A percentile compares a stretch with the other conserved stretches of the same genome.
phyloP scores from a whole-genome alignment of 2,888 invertebrate genomes.

The Brachyptera risi region DNA sequence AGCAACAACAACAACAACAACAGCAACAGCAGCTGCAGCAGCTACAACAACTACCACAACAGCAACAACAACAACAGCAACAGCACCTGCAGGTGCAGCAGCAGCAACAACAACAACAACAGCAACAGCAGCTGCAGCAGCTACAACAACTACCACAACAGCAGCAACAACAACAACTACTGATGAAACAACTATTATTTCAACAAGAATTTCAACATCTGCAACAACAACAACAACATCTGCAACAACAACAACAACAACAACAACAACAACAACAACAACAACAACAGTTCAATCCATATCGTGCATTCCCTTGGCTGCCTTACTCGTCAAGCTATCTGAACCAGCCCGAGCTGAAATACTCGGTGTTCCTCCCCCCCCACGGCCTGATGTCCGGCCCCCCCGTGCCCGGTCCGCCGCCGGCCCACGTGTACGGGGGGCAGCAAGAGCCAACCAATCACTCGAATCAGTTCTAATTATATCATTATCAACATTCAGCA shows the following conservation, averaged over 20 bases:
- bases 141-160: constrained; percentile 15
- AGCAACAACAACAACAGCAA: constrained; percentile 30
- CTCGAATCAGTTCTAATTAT: too few relatives aligned
- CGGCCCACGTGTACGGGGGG: too few relatives aligned
- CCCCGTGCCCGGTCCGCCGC: too few relatives aligned
- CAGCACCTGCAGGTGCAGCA: constrained; percentile 34
- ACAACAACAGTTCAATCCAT: constrained; percentile 17
- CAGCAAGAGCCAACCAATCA: too few relatives aligned
- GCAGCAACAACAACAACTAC: constrained; percentile 23
- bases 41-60: constrained; percentile 27
- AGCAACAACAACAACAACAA: constrained; percentile 23
- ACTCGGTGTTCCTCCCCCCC: too few relatives aligned
- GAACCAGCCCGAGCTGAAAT: too few relatives aligned
- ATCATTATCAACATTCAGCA: too few relatives aligned
- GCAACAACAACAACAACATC: constrained; percentile 18
- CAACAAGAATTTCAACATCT: constrained; percentile 21
- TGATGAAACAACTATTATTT: constrained; percentile 23
- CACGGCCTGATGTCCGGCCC: too few relatives aligned
- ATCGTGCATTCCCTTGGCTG: too few relatives aligned
- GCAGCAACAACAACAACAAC: constrained; percentile 27
- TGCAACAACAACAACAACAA: neutral
- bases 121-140: constrained; percentile 25
- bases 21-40: constrained; percentile 27
- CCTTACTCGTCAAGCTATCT: too few relatives aligned
- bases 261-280: constrained; percentile 25